These are phyloP conservation scores for Falco columbarius DNA, from an alignment of 2,797 vertebrate species.

Conservation along the genomic window DNA sequence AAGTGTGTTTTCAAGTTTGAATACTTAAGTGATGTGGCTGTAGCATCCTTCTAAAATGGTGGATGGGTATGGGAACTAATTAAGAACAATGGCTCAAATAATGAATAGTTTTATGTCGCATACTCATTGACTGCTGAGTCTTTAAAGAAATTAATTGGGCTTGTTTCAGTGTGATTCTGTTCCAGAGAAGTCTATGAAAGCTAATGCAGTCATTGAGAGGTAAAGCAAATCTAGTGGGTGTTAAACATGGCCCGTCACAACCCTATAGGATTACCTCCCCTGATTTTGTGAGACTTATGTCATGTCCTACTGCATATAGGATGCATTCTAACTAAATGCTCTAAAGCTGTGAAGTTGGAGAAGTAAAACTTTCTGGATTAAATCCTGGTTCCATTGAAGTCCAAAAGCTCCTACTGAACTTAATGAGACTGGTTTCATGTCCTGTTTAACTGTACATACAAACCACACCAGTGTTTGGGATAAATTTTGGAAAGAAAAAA, in stretches of 20 bases:
- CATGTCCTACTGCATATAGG: not conserved
- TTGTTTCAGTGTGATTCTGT: not conserved
- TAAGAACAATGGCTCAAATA: not conserved
- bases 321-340: not conserved
- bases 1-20: not conserved
- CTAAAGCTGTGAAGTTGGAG: not conserved
- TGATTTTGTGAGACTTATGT: not conserved
- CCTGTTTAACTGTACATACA: not conserved
- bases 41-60: slow-evolving; percentile 4
- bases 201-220: not conserved
- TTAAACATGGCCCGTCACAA: not conserved
- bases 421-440: not conserved
- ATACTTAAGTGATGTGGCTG: not conserved
- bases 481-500: not conserved
- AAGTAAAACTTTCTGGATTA: not conserved
- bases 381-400: not conserved
- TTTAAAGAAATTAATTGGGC: not conserved
- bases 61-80: not conserved
- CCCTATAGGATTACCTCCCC: not conserved
- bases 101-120: not conserved
- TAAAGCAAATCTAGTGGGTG: not conserved
- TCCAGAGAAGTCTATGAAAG: not conserved
- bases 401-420: not conserved
- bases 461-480: not conserved
- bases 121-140: not conserved